phyloP scores from a whole-genome alignment of 2,888 invertebrate species.

The Nymphalis urticae region DNA sequence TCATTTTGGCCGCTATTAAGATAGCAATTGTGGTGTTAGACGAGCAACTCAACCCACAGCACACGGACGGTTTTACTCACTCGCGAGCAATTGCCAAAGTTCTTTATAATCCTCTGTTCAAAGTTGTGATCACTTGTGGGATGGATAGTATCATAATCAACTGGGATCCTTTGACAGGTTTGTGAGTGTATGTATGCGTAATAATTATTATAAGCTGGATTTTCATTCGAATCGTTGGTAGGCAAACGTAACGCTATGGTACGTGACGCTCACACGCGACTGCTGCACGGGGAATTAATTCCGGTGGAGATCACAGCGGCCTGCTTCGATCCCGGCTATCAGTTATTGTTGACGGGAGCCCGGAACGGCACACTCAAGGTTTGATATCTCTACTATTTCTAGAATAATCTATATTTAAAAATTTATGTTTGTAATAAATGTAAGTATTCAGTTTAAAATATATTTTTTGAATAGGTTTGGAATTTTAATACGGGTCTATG shows the following conservation, averaged over 20 bases:
- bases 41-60: slow-evolving; percentile 84
- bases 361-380: slow-evolving; percentile 88
- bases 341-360: slow-evolving; percentile 89
- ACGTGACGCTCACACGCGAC: slow-evolving; percentile 85
- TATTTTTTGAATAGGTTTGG: slow-evolving; percentile 82
- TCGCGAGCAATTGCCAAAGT: slow-evolving; percentile 86
- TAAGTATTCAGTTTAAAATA: too few relatives aligned
- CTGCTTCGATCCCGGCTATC: slow-evolving; percentile 87
- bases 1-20: slow-evolving; percentile 84
- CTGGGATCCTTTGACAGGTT: slow-evolving; percentile 88
- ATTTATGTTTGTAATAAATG: too few relatives aligned
- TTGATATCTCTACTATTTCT: not conserved
- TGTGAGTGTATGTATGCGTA: slow-evolving; percentile 11
- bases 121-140: slow-evolving; percentile 88
- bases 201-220: too few relatives aligned
- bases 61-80: slow-evolving; percentile 88
- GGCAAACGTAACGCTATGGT: slow-evolving; percentile 86
- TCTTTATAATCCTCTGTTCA: slow-evolving; percentile 88
- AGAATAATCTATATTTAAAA: too few relatives aligned
- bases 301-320: slow-evolving; percentile 89
- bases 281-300: slow-evolving; percentile 84
- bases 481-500: slow-evolving; percentile 91
- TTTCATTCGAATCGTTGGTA: slow-evolving; percentile 37
- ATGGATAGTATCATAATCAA: slow-evolving; percentile 90
- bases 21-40: slow-evolving; percentile 85